phyloP scores from a whole-genome alignment of 2,797 vertebrate species.

The Syngnathus rostellatus region DNA sequence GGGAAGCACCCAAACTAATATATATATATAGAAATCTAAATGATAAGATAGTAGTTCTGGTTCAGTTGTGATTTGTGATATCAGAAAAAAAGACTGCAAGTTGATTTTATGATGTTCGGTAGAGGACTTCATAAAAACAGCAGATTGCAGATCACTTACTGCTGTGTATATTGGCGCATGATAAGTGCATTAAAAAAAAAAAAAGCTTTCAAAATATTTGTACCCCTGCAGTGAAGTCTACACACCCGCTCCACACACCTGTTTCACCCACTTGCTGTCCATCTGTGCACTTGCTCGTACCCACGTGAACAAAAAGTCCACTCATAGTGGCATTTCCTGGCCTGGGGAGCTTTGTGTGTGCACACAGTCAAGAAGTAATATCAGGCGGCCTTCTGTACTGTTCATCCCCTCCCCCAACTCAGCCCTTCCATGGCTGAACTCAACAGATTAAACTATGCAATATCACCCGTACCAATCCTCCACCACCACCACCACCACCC shows the following conservation, averaged over 20 bases:
- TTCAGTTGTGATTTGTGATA: constrained; percentile 31
- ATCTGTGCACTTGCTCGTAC: constrained; percentile 35
- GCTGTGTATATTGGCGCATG: not conserved
- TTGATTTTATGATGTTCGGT: constrained; percentile 32
- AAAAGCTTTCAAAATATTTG: constrained; percentile 34
- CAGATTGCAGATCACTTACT: constrained; percentile 34
- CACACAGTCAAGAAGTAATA: constrained; percentile 40
- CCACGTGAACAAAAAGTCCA: constrained; percentile 12
- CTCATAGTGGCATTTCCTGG: constrained; percentile 17
- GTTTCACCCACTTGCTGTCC: constrained; percentile 42
- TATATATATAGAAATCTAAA: constrained; percentile 23
- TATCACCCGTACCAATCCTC: constrained; percentile 67
- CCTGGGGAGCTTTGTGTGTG: constrained; percentile 22
- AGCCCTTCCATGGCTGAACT: constrained; percentile 57
- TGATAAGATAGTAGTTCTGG: constrained; percentile 27
- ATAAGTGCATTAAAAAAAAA: not conserved
- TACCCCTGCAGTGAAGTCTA: constrained; percentile 20
- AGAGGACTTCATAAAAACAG: constrained; percentile 36
- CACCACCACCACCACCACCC: constrained; percentile 12
- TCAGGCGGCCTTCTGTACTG: constrained; percentile 47
- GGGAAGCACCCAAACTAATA: constrained; percentile 35
- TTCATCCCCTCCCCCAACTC: constrained; percentile 46
- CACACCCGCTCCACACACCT: constrained; percentile 48
- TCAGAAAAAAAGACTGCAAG: constrained; percentile 41
- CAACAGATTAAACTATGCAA: constrained; percentile 77